phyloP scores from a whole-genome alignment of 2,797 vertebrate species.

The Hoplostethus atlanticus region DNA sequence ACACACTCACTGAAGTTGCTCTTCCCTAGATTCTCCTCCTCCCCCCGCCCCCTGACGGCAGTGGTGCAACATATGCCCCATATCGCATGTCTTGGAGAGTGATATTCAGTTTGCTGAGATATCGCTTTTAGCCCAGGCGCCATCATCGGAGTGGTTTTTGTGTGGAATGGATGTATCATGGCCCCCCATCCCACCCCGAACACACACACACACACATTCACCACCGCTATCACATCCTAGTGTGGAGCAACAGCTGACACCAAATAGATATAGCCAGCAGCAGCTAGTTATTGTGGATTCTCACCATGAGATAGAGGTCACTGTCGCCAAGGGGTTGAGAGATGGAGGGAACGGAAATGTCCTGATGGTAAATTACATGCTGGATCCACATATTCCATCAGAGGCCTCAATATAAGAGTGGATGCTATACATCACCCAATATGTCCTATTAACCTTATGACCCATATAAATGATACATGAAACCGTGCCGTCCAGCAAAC shows the following conservation, averaged over 20 bases:
- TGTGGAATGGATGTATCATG: slow-evolving; percentile 57
- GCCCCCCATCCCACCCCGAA: slow-evolving; percentile 16
- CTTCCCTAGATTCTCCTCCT: slow-evolving; percentile 19
- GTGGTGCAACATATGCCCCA: slow-evolving; percentile 10
- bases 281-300: slow-evolving; percentile 63
- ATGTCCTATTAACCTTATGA: slow-evolving; percentile 69
- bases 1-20: slow-evolving; percentile 21
- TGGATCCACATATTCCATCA: slow-evolving; percentile 63
- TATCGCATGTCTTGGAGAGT: slow-evolving; percentile 49
- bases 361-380: slow-evolving; percentile 68
- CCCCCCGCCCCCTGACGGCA: slow-evolving; percentile 21
- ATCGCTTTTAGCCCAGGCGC: slow-evolving; percentile 72
- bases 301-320: slow-evolving; percentile 74
- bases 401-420: slow-evolving; percentile 25
- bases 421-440: slow-evolving; percentile 54
- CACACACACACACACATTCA: slow-evolving; percentile 54
- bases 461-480: slow-evolving; percentile 45
- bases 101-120: slow-evolving; percentile 66
- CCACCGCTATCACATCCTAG: slow-evolving; percentile 48
- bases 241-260: slow-evolving; percentile 61
- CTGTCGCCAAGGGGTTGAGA: slow-evolving; percentile 53
- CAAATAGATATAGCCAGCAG: slow-evolving; percentile 59
- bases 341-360: slow-evolving; percentile 58
- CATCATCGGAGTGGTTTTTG: slow-evolving; percentile 54
- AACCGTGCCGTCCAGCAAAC: slow-evolving; percentile 21